Conservation (phyloP, 2,888 invertebrate genomes). For the Spisula solida region DNA sequence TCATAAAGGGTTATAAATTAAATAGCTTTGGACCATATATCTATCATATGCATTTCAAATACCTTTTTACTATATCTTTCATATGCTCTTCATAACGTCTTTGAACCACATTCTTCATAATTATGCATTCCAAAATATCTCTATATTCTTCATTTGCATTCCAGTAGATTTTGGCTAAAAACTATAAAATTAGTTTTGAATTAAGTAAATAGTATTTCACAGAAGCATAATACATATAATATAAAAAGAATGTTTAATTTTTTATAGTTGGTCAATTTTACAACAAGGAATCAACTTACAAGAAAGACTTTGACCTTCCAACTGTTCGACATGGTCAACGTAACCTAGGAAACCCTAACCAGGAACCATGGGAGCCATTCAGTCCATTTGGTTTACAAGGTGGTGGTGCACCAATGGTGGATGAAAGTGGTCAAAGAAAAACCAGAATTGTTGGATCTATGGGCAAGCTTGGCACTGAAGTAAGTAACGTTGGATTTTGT, state of each 20-base stretch:
- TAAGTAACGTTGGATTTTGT: background rate
- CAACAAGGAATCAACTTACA: conserved; percentile 48
- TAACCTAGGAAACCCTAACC: conserved; percentile 52
- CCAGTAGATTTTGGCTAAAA: too few relatives aligned
- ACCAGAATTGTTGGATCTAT: conserved; percentile 58
- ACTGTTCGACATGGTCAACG: conserved; percentile 21
- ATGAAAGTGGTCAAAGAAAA: conserved; percentile 51
- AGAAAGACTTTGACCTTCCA: conserved; percentile 50
- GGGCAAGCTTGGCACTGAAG: conserved; percentile 56
- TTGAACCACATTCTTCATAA: too few relatives aligned
- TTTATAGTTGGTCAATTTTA: conserved; percentile 52
- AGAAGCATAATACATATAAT: too few relatives aligned
- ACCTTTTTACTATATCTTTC: too few relatives aligned
- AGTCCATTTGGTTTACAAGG: conserved; percentile 54
- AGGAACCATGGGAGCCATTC: conserved; percentile 34
- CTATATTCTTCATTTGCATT: too few relatives aligned
- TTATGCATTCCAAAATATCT: too few relatives aligned
- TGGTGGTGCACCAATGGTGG: conserved; percentile 58
- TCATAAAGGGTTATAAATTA: too few relatives aligned
- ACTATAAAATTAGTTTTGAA: too few relatives aligned
- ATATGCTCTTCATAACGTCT: too few relatives aligned
- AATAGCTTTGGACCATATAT: too few relatives aligned
- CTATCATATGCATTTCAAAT: too few relatives aligned
- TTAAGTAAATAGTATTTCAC: too few relatives aligned
- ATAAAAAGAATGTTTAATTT: background rate